Evolutionary conservation across 2,888 invertebrate species (phyloP), one percentile per base, ranked within the genome.

Genomic region (Molorchus minor): DNA sequence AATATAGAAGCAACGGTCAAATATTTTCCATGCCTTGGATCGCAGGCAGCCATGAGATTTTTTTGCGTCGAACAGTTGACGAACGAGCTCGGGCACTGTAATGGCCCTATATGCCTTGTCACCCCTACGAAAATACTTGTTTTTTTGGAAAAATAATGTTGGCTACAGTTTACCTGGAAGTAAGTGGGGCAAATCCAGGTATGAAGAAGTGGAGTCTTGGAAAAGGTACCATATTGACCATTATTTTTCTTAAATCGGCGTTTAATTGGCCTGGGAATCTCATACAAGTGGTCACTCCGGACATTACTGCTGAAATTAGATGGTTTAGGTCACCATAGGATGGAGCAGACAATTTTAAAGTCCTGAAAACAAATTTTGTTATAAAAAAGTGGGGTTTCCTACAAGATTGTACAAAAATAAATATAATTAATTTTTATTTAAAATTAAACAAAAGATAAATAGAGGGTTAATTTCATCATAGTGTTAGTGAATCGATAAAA

Each of bases 21-120:
- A 81, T 93, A 94, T 57, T 71, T 75, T 15, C 93, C 93, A 77
- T 88, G 89, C 45, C 92, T 83, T 3, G 93, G 93, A 83, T 94
- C 93, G 76, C 92, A 93, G 20, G 93, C 93, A 54, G 92, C 91
- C 93, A 94, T 93, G 89, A 93, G 90, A 82, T 93, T 94, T 78
- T n/a, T 88, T 88, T 1, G 92, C 90, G 72, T 93, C 91, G 81
- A 94, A 94, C 84, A 91, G 87, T 83, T 90, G 90, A 67, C 86
- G 86, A 1, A 93, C 92, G 43, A 94, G 81, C 76, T 94, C 87
- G 0, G 91, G 88, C 0, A 94, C 93, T 0, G 91, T 89, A 1
- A 90, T 77, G 13, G 90, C 86, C 71, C 91, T 84, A 82, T 93
- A 93, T 8, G 87, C 88, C 71, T 88, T 88, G 64, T 80, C 81